Base-by-base conservation (phyloP, 2,113 vertebrate species). In the Odocoileus virginianus region DNA sequence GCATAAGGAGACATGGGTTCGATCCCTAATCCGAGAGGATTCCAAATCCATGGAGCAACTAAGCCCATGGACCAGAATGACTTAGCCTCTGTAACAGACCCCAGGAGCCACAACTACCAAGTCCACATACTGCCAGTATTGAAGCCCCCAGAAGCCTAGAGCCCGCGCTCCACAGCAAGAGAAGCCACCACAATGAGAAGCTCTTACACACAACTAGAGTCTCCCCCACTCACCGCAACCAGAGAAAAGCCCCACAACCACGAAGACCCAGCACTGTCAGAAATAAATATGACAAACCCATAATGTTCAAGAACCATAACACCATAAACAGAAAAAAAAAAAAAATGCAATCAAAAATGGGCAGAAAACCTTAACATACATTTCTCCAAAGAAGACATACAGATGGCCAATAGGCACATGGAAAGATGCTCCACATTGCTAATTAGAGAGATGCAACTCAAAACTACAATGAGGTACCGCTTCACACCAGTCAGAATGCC, bases 51-150 rank as follows among this genome's bases (percentile, higher is more conserved):
- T 3, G 0, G 40, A 76, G 36, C 40, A 43, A 7, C 40, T 14
- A 76, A 76, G 40, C 23, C 71, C 23, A 43, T 0, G 1, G 2
- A 76, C 71, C 40, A 27, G 40, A 76, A 76, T 6, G 27, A 43
- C 40, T 43, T 21, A 43, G 36, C 11, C 21, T 25, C 12, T 1
- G 3, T 36, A 13, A 74, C 11, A 43, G 21, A 74, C 36, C 2
- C 21, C 2, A 0, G n/a, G 67, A 71, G n/a, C 67, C 36, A 25
- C 67, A 40, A 25, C 67, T 23, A 12, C 67, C 2, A 21, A 76
- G 36, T 25, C 71, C 11, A 6, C 0, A 0, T 2, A 9, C 71
- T 1, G 0, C 11, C 13, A 43, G 36, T 14, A 7, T 11, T 6
- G 71, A 27, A 43, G 71, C 40, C 40, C 40, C 71, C 71, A 27